Conservation (phyloP, 2,888 invertebrate genomes). For the Bruchidius siliquastri region DNA sequence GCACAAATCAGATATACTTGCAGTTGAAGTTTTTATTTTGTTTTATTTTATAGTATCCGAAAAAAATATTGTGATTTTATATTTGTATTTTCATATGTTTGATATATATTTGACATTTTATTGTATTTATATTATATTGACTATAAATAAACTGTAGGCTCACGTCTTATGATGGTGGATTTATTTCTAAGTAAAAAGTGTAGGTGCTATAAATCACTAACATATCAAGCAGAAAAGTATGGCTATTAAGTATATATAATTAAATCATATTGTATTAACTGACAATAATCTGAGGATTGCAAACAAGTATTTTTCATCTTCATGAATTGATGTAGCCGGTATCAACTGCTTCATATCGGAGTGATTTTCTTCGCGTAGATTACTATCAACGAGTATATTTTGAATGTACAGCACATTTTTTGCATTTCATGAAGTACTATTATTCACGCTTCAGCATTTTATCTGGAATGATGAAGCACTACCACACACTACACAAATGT, state of each 20-base stretch:
- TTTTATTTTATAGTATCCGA: background rate
- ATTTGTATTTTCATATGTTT: background rate
- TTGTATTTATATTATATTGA: background rate
- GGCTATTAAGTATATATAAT: too few relatives aligned
- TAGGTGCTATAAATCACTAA: too few relatives aligned
- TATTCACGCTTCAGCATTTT: background rate
- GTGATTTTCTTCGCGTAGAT: too few relatives aligned
- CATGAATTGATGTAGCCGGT: too few relatives aligned
- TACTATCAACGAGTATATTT: too few relatives aligned
- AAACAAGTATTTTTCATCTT: too few relatives aligned
- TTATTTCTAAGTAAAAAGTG: background rate
- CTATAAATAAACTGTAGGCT: background rate
- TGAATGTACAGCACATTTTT: too few relatives aligned
- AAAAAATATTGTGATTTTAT: background rate
- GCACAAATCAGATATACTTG: background rate
- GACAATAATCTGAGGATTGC: too few relatives aligned
- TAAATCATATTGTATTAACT: too few relatives aligned
- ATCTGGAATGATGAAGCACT: background rate
- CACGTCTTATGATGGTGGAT: background rate
- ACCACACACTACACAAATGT: background rate
- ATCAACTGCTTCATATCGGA: too few relatives aligned
- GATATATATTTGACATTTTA: background rate
- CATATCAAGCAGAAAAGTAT: too few relatives aligned
- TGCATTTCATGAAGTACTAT: background rate
- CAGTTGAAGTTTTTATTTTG: background rate